These are phyloP conservation scores for Mercenaria mercenaria DNA, from an alignment of 1,140 invertebrate genomes.

Conservation along the genomic window DNA sequence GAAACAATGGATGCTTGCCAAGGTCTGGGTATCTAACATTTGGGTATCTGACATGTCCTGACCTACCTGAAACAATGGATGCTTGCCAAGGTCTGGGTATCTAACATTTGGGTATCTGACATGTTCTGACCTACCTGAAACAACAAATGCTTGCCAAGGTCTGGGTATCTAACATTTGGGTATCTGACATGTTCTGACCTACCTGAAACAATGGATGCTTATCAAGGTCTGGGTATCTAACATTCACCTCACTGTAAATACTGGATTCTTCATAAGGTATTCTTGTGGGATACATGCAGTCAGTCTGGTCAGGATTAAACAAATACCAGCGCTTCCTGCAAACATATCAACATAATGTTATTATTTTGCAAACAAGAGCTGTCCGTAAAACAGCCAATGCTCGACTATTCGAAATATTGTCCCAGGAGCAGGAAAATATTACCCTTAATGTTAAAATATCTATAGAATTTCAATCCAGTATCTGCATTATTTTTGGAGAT, in stretches of 20 bases:
- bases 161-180: conserved; percentile 87
- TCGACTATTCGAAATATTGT: too few species aligned
- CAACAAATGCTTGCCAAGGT: conserved; percentile 81
- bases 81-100: conserved; percentile 95
- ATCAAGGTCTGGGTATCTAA: conserved; percentile 86
- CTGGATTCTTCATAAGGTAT: conserved; percentile 99
- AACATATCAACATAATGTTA: too few species aligned
- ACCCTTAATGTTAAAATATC: too few species aligned
- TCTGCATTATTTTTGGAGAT: too few species aligned
- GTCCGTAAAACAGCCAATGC: too few species aligned
- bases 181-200: conserved; percentile 87
- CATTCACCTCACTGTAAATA: conserved; percentile 92
- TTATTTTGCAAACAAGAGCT: too few species aligned
- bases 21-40: conserved; percentile 87
- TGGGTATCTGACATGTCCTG: conserved; percentile 91
- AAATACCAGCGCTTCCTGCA: conserved; percentile 96
- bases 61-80: conserved; percentile 92
- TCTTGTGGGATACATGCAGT: conserved; percentile 91
- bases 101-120: too few species aligned
- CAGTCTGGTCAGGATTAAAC: conserved; percentile 92
- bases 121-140: conserved; percentile 85
- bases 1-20: conserved; percentile 80
- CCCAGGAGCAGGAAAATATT: too few species aligned
- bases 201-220: conserved; percentile 84
- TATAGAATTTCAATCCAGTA: too few species aligned